phyloP scores from a whole-genome alignment of 2,113 vertebrate species.

The Nettapus auritus region DNA sequence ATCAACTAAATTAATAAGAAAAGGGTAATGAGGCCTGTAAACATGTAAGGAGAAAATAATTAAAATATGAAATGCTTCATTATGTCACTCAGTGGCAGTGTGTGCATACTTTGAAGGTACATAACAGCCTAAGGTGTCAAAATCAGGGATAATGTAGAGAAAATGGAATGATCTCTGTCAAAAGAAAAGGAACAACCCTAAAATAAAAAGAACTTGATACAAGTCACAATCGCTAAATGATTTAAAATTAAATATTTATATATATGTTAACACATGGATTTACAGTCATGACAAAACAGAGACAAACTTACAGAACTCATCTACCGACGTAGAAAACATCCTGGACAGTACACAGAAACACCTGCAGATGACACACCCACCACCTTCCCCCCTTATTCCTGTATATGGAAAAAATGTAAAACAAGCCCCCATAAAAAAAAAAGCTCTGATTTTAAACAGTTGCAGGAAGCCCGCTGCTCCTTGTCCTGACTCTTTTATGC shows the following conservation, averaged over 20 bases:
- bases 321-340: background rate
- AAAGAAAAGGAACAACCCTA: background rate
- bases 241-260: too few species aligned
- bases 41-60: background rate
- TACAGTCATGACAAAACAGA: background rate
- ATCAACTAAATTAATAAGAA: background rate
- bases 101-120: background rate
- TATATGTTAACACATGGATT: background rate
- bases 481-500: background rate
- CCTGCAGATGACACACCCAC: background rate
- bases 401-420: background rate
- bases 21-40: background rate
- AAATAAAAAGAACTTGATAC: background rate
- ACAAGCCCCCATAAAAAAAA: background rate
- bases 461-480: rapidly evolving
- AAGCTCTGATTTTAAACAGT: background rate
- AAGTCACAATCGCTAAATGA: background rate
- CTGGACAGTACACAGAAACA: background rate
- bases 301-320: background rate
- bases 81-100: background rate
- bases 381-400: background rate
- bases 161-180: background rate
- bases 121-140: background rate
- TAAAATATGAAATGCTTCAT: background rate
- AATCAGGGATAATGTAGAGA: background rate